These are phyloP conservation scores for Drosophila bifasciata DNA, from an alignment of 1,140 invertebrate genomes.

Conservation along the genomic window DNA sequence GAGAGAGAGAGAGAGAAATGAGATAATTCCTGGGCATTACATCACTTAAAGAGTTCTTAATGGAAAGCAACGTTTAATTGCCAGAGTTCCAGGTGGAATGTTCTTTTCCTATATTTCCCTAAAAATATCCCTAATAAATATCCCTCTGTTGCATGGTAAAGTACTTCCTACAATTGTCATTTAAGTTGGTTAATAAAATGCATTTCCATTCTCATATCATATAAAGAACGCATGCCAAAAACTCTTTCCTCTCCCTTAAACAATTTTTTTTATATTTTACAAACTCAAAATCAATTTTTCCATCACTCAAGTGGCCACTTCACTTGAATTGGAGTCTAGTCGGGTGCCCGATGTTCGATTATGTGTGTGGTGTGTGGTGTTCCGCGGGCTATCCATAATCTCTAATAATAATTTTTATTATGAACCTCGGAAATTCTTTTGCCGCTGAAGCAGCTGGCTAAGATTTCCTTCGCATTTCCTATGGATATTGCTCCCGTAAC, in stretches of 20 bases:
- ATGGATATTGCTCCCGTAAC: constrained; percentile 61
- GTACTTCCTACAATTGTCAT: no score
- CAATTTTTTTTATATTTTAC: constrained; percentile 30
- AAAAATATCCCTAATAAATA: no score
- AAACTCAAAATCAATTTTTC: constrained; percentile 34
- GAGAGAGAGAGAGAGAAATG: constrained; percentile 9
- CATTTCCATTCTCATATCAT: no score
- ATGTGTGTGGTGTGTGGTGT: no score
- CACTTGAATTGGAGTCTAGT: constrained; percentile 16
- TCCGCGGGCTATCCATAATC: constrained; percentile 32
- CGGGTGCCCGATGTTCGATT: neutral
- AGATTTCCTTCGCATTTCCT: constrained; percentile 43
- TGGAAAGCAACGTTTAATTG: no score
- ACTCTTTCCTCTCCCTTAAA: constrained; percentile 21
- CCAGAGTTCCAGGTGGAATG: no score
- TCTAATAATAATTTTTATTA: constrained; percentile 67
- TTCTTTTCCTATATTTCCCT: no score
- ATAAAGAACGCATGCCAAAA: constrained; percentile 1
- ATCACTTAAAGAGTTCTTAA: constrained; percentile 3
- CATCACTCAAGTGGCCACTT: constrained; percentile 67
- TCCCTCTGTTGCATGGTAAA: no score
- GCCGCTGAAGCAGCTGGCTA: constrained; percentile 51
- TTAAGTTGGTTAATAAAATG: no score
- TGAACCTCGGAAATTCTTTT: constrained; percentile 45
- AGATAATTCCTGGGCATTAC: constrained; percentile 3